Evolutionary conservation across 2,888 invertebrate species (phyloP).

Genomic region (Bibio marci): DNA sequence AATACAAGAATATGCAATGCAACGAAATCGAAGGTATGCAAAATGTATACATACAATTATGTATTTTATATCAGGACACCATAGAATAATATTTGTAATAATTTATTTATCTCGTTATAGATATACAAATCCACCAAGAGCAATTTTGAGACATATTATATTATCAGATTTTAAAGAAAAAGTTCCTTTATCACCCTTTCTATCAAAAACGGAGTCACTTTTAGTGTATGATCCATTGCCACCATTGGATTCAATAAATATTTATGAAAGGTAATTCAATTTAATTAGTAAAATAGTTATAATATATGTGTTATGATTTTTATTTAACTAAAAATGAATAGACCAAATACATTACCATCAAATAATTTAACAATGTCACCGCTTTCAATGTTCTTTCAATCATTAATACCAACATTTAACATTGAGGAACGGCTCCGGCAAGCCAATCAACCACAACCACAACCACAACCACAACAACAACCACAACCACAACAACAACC

Average conservation of each 20-base stretch:
- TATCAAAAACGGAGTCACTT: conserved; percentile 31
- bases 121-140: conserved; percentile 24
- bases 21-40: conserved; percentile 38
- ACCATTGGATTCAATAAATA: conserved; percentile 52
- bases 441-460: no score
- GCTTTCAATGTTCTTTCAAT: conserved; percentile 48
- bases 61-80: background rate
- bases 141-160: conserved; percentile 27
- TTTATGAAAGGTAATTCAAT: conserved; percentile 41
- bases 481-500: no score
- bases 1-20: conserved; percentile 40
- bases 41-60: conserved; percentile 4
- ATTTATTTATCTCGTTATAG: conserved; percentile 11
- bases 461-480: no score
- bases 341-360: background rate
- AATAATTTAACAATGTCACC: conserved; percentile 20
- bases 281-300: background rate
- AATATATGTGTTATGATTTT: background rate
- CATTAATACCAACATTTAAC: conserved; percentile 52
- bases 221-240: conserved; percentile 66
- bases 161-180: conserved; percentile 32
- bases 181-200: conserved; percentile 28
- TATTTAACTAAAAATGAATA: background rate
- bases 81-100: conserved; percentile 2
- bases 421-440: conserved; percentile 11